A percentile compares a stretch with the other conserved stretches of the same genome.
Evolutionary conservation across 2,888 invertebrate species (phyloP).

Genomic region (Cetonia aurata): DNA sequence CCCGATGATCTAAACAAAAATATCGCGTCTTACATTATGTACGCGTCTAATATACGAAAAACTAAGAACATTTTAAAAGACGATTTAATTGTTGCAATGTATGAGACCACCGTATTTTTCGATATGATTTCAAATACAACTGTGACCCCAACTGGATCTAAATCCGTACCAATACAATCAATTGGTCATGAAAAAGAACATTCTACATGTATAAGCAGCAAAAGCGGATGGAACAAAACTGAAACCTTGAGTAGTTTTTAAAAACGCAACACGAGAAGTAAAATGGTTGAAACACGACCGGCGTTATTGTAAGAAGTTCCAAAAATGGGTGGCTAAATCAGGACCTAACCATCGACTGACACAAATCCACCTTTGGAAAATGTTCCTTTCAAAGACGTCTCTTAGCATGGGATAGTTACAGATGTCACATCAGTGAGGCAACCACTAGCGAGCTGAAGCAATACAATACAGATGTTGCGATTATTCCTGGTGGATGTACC

Average conservation of each 20-base stretch:
- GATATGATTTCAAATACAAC: slow-evolving; percentile 19
- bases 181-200: slow-evolving; percentile 9
- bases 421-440: not conserved
- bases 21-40: slow-evolving; percentile 20
- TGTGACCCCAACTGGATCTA: not conserved
- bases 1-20: slow-evolving; percentile 10
- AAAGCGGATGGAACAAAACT: slow-evolving; percentile 5
- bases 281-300: too few relatives aligned
- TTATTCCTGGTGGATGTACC: slow-evolving; percentile 13
- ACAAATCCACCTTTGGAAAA: slow-evolving; percentile 15
- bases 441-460: slow-evolving; percentile 15
- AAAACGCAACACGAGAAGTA: too few relatives aligned
- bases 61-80: slow-evolving; percentile 15
- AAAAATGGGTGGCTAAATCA: not conserved
- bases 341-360: slow-evolving; percentile 2
- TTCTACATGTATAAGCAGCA: slow-evolving; percentile 6
- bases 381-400: slow-evolving; percentile 16
- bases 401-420: not conserved
- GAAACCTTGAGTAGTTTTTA: slow-evolving; percentile 6
- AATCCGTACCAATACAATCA: slow-evolving; percentile 10
- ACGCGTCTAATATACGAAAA: slow-evolving; percentile 1
- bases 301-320: too few relatives aligned
- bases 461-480: slow-evolving; percentile 18
- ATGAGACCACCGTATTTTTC: slow-evolving; percentile 13
- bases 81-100: slow-evolving; percentile 9